Evolutionary conservation across 1,140 invertebrate genomes (phyloP).

Genomic region (Apis cerana): DNA sequence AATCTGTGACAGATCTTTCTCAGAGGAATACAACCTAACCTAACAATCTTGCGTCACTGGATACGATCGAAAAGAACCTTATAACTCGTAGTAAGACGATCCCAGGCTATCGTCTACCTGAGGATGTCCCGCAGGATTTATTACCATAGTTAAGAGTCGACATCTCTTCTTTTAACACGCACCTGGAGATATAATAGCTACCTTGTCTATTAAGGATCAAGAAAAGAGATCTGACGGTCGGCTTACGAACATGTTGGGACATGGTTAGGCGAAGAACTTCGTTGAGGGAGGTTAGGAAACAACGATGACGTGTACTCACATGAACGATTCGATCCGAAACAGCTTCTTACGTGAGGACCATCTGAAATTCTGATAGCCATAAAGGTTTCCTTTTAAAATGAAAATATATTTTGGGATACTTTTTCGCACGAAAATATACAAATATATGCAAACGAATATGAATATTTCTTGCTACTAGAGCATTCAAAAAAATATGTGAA

Average conservation of each 20-base stretch:
- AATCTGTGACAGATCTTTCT: background rate
- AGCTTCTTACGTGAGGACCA: background rate
- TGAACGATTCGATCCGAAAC: constrained; percentile 10
- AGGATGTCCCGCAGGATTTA: constrained; percentile 62
- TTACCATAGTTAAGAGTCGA: constrained; percentile 28
- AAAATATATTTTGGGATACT: no score
- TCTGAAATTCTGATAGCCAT: background rate
- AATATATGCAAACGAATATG: background rate
- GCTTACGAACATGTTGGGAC: background rate
- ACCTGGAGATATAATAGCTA: constrained; percentile 63
- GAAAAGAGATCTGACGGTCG: constrained; percentile 37
- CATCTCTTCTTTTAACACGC: constrained; percentile 47
- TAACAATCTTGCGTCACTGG: constrained; percentile 35
- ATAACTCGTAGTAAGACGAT: constrained; percentile 35
- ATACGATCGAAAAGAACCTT: constrained; percentile 25
- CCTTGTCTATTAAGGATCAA: constrained; percentile 42
- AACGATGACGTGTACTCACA: constrained; percentile 16
- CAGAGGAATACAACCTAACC: no score
- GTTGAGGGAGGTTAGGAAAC: constrained; percentile 39
- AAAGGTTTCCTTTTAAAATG: background rate
- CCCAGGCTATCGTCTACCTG: constrained; percentile 55
- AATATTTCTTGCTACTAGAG: no score
- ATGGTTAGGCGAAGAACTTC: constrained; percentile 14
- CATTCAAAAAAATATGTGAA: no score
- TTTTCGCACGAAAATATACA: background rate